Base-by-base conservation (phyloP, 2,888 invertebrate genomes). In the Anoncus sp. region DNA sequence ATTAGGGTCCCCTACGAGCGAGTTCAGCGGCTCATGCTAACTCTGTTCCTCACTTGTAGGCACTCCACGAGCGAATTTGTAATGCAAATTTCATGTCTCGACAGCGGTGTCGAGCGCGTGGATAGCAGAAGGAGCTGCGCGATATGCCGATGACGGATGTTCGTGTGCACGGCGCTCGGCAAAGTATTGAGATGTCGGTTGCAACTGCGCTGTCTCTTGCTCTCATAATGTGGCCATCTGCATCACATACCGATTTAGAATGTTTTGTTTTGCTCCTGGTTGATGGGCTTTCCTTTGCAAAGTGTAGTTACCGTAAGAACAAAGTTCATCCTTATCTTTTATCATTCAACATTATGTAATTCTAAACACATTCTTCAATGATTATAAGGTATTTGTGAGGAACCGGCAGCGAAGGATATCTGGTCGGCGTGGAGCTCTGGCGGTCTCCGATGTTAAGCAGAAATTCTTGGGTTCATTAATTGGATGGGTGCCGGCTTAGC, bases 41-140 rank as follows among this genome's bases (percentile, higher is more conserved):
- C 59, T 57, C 51, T 38, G 47, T 66, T 38, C 24, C 38, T 65
- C 72, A 12, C 22, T 55, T 81, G 82, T 82, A 24, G 24, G 81
- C 79, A 82, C 83, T 81, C 82, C 77, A 80, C 76, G 84, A 81
- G 82, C 82, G 84, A 86, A 88, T 89, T 88, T 88, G 89, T 87
- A 87, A 89, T 89, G 88, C 89, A 89, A 89, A 89, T 49, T 86
- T 85, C 62, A 79, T 4, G 77, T 77, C 73, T 43, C 24, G 24
- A 60, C 70, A 60, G 71, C 71, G 79, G 63, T 38, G 22, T 69
- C 69, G 59, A 38, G 69, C 66, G 69, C 70, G 72, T 63, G 81
- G 80, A 62, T 67, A 76, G 74, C 65, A 80, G 79, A 62, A 69
- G 60, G 72, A 72, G 75, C 79, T 69, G 74, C 70, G 78, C 73